Evolutionary conservation across 2,888 invertebrate genomes (phyloP).

Genomic region (Druceiella hillmani): DNA sequence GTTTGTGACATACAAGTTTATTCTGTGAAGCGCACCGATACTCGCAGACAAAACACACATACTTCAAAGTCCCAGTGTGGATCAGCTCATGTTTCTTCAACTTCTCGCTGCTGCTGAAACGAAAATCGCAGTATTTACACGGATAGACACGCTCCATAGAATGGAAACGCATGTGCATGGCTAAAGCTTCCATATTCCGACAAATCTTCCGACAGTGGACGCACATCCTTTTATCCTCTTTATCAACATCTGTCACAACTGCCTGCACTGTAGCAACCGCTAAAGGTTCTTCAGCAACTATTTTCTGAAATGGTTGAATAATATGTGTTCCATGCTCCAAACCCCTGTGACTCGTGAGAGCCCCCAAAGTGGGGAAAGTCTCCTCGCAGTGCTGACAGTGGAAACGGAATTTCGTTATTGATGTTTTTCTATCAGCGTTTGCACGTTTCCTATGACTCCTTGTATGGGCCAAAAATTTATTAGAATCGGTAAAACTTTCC

Average conservation of each 20-base stretch:
- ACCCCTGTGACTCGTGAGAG: constrained; percentile 38
- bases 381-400: constrained; percentile 35
- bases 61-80: constrained; percentile 47
- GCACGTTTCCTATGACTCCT: too few relatives aligned
- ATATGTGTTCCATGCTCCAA: constrained; percentile 33
- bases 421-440: too few relatives aligned
- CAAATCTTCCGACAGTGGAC: constrained; percentile 44
- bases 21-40: constrained; percentile 45
- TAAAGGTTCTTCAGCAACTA: neutral
- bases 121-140: constrained; percentile 45
- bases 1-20: constrained; percentile 38
- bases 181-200: constrained; percentile 36
- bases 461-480: too few relatives aligned
- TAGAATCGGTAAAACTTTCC: too few relatives aligned
- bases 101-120: constrained; percentile 42
- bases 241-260: constrained; percentile 30
- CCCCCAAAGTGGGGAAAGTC: constrained; percentile 37
- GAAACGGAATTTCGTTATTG: too few relatives aligned
- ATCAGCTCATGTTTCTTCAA: constrained; percentile 38
- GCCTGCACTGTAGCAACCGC: constrained; percentile 24
- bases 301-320: neutral
- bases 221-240: constrained; percentile 35
- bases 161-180: constrained; percentile 42
- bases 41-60: constrained; percentile 46
- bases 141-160: constrained; percentile 41